Conservation (phyloP, 2,113 vertebrate genomes). For the Gasterosteus nipponicus region DNA sequence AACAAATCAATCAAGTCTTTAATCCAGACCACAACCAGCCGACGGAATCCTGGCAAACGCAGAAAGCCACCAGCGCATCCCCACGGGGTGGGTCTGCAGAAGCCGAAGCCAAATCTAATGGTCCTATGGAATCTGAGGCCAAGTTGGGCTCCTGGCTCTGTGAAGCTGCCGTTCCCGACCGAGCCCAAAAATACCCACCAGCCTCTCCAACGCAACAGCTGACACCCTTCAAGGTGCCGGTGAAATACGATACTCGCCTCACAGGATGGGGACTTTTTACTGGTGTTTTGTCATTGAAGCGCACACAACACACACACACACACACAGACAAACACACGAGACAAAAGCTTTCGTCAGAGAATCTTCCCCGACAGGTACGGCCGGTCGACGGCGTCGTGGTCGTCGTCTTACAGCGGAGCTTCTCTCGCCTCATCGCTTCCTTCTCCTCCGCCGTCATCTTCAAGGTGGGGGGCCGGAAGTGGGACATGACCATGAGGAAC, state of each 20-base stretch:
- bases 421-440: constrained; percentile 82
- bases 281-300: background rate
- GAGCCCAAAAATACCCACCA: background rate
- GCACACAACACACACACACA: too few relatives aligned
- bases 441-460: constrained; percentile 84
- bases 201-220: background rate
- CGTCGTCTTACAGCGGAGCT: constrained; percentile 87
- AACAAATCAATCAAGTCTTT: constrained; percentile 1
- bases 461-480: constrained; percentile 88
- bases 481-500: constrained; percentile 94
- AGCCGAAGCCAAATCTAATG: background rate
- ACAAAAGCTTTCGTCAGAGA: background rate
- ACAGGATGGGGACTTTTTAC: background rate
- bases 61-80: background rate
- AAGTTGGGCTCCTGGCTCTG: background rate
- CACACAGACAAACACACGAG: background rate
- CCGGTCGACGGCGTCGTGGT: background rate
- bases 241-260: too few relatives aligned
- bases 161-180: constrained; percentile 1
- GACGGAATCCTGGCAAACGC: background rate
- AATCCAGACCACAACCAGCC: background rate
- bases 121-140: background rate
- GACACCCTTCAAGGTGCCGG: background rate
- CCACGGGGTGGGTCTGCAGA: background rate
- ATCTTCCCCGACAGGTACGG: background rate